These are phyloP conservation scores for Trisateles emortualis DNA, from an alignment of 2,888 invertebrate genomes.

Conservation along the genomic window DNA sequence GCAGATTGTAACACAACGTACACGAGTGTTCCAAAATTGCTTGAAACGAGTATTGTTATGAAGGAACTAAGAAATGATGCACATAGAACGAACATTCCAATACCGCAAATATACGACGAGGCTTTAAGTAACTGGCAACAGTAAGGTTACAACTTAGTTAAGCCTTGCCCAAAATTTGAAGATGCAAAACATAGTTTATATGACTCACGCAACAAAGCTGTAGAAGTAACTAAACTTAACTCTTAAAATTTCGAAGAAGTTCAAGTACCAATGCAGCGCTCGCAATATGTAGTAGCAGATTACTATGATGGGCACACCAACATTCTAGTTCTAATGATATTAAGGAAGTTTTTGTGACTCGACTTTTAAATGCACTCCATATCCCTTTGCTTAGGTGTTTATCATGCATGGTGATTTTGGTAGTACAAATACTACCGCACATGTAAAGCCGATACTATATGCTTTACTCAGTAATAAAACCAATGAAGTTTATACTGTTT, in stretches of 20 bases:
- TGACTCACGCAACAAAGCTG: not conserved
- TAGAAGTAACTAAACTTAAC: not conserved
- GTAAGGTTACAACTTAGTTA: not conserved
- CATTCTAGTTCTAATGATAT: too few species aligned
- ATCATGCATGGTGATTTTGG: not conserved
- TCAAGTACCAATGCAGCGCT: not conserved
- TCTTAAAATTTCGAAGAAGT: not conserved
- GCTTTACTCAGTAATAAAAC: conserved; percentile 7
- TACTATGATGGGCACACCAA: too few species aligned
- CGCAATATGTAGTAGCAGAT: too few species aligned
- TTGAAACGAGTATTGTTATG: too few species aligned
- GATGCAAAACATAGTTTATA: not conserved
- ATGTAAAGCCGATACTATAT: conserved; percentile 4
- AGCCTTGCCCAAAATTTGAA: not conserved
- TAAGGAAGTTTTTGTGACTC: not conserved
- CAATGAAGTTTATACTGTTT: not conserved
- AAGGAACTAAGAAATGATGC: too few species aligned
- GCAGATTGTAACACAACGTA: too few species aligned
- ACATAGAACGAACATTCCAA: not conserved
- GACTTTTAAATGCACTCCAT: not conserved
- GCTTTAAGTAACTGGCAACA: not conserved
- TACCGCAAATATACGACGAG: not conserved
- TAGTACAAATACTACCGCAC: conserved; percentile 5
- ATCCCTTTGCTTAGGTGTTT: not conserved
- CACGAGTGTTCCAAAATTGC: too few species aligned